Conservation (phyloP, 2,797 vertebrate genomes). For the Melanotaenia maccullochi region DNA sequence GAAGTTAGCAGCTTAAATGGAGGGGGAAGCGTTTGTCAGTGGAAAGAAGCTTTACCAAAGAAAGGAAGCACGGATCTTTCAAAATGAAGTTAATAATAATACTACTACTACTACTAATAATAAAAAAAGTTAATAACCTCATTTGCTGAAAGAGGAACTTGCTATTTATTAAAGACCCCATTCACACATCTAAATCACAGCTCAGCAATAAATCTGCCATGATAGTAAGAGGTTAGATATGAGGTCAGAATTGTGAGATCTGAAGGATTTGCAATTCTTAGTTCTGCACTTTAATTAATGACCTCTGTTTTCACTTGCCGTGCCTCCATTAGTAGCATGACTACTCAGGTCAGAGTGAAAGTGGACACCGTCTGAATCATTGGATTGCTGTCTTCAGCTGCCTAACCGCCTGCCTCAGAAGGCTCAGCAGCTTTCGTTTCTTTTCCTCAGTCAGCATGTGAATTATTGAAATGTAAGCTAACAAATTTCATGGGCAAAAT, state of each 20-base stretch:
- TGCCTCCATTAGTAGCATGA: conserved; percentile 3
- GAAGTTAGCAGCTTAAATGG: no score
- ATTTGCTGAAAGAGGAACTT: conserved; percentile 10
- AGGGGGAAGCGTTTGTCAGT: no score
- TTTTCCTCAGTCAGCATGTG: background rate
- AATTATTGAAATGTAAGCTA: background rate
- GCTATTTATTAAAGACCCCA: conserved; percentile 11
- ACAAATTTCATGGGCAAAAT: background rate
- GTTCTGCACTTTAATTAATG: conserved; percentile 1
- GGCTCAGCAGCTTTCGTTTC: background rate
- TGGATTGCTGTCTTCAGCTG: background rate
- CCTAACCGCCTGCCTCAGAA: background rate
- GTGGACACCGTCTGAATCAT: conserved; percentile 9
- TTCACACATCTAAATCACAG: background rate
- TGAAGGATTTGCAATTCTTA: conserved; percentile 16
- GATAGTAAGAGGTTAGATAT: background rate
- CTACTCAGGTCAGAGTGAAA: conserved; percentile 9
- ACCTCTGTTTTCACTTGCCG: background rate
- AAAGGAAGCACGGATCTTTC: no score
- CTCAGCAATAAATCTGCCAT: background rate
- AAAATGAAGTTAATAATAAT: no score
- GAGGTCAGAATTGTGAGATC: conserved; percentile 8
- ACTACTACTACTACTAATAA: no score
- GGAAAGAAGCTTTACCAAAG: no score
- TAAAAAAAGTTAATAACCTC: background rate